Percentiles rank a stretch among this genome's conserved stretches.
These are phyloP conservation scores for Pelodiscus sinensis DNA, from an alignment of 2,113 vertebrate species.

Conservation along the genomic window DNA sequence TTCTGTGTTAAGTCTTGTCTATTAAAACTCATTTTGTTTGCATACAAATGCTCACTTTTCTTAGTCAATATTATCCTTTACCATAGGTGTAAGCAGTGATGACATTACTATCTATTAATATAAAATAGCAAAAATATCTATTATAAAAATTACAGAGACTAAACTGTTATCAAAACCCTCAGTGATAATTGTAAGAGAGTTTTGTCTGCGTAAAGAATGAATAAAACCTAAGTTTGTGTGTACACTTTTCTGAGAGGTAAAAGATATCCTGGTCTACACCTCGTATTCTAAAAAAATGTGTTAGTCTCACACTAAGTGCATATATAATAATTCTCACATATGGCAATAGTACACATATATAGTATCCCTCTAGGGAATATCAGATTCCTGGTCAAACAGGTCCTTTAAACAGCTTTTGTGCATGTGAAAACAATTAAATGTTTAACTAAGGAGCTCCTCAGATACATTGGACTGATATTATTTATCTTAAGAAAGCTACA, in stretches of 20 bases:
- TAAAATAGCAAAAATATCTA: neutral
- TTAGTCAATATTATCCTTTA: neutral
- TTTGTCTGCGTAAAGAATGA: neutral
- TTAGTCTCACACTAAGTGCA: neutral
- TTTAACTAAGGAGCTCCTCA: neutral
- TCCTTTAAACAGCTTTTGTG: neutral
- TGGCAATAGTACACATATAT: neutral
- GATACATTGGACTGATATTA: neutral
- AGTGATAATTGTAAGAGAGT: neutral
- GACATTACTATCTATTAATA: neutral
- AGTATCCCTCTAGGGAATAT: neutral
- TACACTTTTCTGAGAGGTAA: neutral
- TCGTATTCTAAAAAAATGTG: neutral
- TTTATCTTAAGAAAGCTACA: neutral
- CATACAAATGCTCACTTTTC: neutral
- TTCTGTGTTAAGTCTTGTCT: neutral
- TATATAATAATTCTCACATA: neutral
- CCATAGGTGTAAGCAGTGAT: neutral
- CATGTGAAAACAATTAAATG: neutral
- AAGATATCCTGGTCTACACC: accelerated
- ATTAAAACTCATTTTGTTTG: neutral
- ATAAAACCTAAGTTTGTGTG: neutral
- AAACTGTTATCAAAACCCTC: neutral
- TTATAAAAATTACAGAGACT: neutral
- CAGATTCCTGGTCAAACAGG: neutral